These are phyloP conservation scores for Parasteatoda tepidariorum DNA, from an alignment of 1,140 invertebrate species.

Conservation along the genomic window DNA sequence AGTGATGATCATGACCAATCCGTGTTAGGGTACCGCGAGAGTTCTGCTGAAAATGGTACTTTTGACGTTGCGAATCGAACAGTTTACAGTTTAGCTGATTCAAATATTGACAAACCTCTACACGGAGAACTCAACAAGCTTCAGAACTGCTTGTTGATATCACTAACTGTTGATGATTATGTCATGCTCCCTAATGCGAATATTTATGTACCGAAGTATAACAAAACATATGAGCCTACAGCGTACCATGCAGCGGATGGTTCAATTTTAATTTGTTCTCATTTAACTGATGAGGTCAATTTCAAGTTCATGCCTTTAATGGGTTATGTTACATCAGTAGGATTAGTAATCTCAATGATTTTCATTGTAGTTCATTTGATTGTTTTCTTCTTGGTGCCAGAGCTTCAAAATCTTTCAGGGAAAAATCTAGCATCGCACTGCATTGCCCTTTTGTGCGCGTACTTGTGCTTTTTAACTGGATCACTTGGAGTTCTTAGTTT, in stretches of 20 bases:
- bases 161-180: conserved; percentile 69
- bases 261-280: conserved; percentile 64
- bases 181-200: conserved; percentile 66
- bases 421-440: conserved; percentile 72
- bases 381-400: conserved; percentile 69
- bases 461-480: conserved; percentile 70
- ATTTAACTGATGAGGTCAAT: conserved; percentile 8
- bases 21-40: no score
- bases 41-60: not conserved
- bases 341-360: conserved; percentile 70
- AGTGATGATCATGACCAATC: not conserved
- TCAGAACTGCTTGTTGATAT: conserved; percentile 69
- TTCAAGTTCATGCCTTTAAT: conserved; percentile 62
- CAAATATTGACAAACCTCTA: not conserved
- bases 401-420: conserved; percentile 72
- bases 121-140: conserved; percentile 48
- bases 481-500: conserved; percentile 55
- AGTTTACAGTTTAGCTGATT: not conserved
- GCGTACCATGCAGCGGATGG: conserved; percentile 66
- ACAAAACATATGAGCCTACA: conserved; percentile 65
- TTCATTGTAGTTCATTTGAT: conserved; percentile 71
- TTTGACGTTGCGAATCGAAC: not conserved
- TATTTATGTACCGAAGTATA: conserved; percentile 68
- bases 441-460: conserved; percentile 70
- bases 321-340: conserved; percentile 70